Base-by-base conservation (phyloP, 2,113 vertebrate genomes). In the Percopsis transmontana region DNA sequence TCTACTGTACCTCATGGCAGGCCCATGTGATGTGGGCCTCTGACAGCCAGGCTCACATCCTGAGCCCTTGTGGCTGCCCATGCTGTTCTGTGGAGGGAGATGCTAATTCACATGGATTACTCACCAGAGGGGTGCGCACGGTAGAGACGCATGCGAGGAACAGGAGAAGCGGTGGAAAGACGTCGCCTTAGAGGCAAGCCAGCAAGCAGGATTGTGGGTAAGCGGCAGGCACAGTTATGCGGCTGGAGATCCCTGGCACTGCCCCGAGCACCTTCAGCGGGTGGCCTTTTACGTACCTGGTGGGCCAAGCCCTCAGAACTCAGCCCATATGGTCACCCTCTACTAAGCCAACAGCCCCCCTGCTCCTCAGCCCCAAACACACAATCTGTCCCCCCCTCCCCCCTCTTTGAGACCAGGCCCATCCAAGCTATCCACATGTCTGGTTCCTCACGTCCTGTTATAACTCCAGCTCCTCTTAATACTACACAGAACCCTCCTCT, bases 271-370 rank as follows among this genome's bases (percentile, higher is more conserved):
- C 86, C 81, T 85, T 84, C 75, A 39, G 85, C 83, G 83, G 78
- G 68, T 52, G 19, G 48, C 79, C 77, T 86, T 70, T 39, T 85
- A 74, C 80, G 70, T 63, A 77, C 70, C 67, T 80, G 88, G 87
- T 87, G 83, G 86, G 89, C 89, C 87, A 90, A 82, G 70, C 82
- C 82, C 84, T 82, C 79, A 81, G 79, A 78, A 88, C 77, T 70
- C 59, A 65, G 76, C 70, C 87, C 90, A 91, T 91, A 91, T 91
- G 88, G 81, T 88, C 81, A 77, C 82, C 74, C 72, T 78, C 59
- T 72, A 75, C 58, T 72, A 67, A 82, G 85, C 76, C 83, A 87
- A 66, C 65, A 82, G 72, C 73, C 54, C 65, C 71, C 48, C 16
- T 48, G 15, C 66, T 44, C 48, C 65, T 73, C 40, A 63, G 82